Evolutionary conservation across 2,797 vertebrate species (phyloP).

Genomic region (Clarias platycephalus): DNA sequence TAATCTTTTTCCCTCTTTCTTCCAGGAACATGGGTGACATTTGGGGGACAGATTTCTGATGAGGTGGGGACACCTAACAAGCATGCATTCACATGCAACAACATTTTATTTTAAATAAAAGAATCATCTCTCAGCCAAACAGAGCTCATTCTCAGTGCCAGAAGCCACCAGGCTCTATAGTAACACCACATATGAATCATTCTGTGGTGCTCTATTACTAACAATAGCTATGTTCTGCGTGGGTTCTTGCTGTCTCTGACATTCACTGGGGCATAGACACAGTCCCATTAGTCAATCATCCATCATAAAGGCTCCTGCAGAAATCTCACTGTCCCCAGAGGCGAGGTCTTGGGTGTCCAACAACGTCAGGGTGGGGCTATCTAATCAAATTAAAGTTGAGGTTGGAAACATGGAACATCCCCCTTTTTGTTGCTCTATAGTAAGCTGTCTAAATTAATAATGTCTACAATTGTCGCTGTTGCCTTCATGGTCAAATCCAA

Average conservation of each 20-base stretch:
- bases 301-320: slow-evolving; percentile 42
- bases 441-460: slow-evolving; percentile 29
- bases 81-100: background rate
- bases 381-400: slow-evolving; percentile 40
- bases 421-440: slow-evolving; percentile 5
- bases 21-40: slow-evolving; percentile 96
- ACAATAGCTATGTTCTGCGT: slow-evolving; percentile 51
- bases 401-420: background rate
- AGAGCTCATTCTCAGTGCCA: background rate
- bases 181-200: slow-evolving; percentile 34
- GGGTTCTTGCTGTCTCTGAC: slow-evolving; percentile 41
- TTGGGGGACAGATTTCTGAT: slow-evolving; percentile 95
- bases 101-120: slow-evolving; percentile 1
- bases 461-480: slow-evolving; percentile 27
- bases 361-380: slow-evolving; percentile 34
- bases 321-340: slow-evolving; percentile 38
- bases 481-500: slow-evolving; percentile 16
- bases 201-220: slow-evolving; percentile 48
- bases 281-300: slow-evolving; percentile 40
- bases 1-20: background rate
- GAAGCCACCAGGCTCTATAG: slow-evolving; percentile 27
- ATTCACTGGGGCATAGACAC: slow-evolving; percentile 46
- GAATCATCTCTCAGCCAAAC: background rate
- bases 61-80: slow-evolving; percentile 79
- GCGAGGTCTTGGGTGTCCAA: slow-evolving; percentile 39